Percentiles rank a stretch among this genome's conserved stretches.
Evolutionary conservation across 2,113 vertebrate genomes (phyloP).

Genomic region (Toxotes chatareus): DNA sequence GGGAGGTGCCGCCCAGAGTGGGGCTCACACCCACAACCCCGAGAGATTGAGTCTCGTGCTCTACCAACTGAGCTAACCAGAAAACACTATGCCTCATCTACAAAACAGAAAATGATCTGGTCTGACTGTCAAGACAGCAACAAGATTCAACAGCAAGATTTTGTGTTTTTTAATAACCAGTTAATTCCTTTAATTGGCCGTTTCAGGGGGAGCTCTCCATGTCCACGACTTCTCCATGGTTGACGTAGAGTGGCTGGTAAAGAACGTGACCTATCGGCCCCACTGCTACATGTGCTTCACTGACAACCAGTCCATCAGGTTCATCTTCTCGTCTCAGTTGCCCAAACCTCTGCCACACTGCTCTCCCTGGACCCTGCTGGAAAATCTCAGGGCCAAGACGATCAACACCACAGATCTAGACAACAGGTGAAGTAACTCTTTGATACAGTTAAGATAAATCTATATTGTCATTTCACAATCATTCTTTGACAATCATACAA

Average conservation of each 20-base stretch:
- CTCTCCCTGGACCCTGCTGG: slow-evolving; percentile 87
- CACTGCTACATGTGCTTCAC: slow-evolving; percentile 91
- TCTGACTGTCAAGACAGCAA: too few species aligned
- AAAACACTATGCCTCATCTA: too few species aligned
- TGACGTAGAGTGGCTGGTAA: slow-evolving; percentile 88
- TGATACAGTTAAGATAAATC: background rate
- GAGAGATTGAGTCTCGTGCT: too few species aligned
- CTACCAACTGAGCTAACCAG: too few species aligned
- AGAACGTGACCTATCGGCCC: slow-evolving; percentile 90
- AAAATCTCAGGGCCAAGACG: slow-evolving; percentile 80
- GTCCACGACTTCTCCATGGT: slow-evolving; percentile 89
- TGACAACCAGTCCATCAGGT: slow-evolving; percentile 64
- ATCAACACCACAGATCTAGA: slow-evolving; percentile 84
- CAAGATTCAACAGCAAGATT: too few species aligned
- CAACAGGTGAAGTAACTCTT: slow-evolving; percentile 80
- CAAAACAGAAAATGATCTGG: too few species aligned
- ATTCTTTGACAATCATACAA: too few species aligned
- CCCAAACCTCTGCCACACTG: slow-evolving; percentile 75
- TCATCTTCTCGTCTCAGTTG: slow-evolving; percentile 83
- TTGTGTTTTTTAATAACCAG: too few species aligned
- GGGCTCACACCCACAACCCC: too few species aligned
- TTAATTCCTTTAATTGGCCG: background rate
- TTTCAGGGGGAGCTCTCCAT: slow-evolving; percentile 90
- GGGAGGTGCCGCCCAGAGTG: too few species aligned
- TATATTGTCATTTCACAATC: too few species aligned